Percentiles rank a stretch among this genome's conserved stretches.
phyloP scores from a whole-genome alignment of 2,797 vertebrate species.

The Pipistrellus kuhlii region DNA sequence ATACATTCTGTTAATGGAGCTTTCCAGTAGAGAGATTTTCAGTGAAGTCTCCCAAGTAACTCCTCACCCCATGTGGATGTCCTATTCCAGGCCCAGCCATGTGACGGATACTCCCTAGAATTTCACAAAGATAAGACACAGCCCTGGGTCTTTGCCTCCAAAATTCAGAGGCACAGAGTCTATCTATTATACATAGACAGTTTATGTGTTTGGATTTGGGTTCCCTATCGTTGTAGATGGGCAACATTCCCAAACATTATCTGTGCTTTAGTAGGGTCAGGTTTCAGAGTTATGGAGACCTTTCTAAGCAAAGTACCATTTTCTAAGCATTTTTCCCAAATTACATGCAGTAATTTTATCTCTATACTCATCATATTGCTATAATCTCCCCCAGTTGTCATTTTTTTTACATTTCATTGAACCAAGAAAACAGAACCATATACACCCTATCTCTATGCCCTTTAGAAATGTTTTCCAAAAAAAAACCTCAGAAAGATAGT shows the following conservation, averaged over 20 bases:
- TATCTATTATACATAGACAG: neutral
- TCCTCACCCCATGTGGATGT: neutral
- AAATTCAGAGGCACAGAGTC: neutral
- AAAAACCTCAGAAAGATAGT: neutral
- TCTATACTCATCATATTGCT: neutral
- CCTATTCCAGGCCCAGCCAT: neutral
- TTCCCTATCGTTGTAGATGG: neutral
- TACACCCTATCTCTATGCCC: neutral
- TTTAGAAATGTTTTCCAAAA: neutral
- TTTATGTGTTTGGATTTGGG: neutral
- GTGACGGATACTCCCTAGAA: neutral
- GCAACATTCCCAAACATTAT: neutral
- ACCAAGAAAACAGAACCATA: neutral
- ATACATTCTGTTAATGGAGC: neutral
- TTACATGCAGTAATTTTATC: neutral
- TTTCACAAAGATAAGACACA: neutral
- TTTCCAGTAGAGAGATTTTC: neutral
- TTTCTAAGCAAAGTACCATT: neutral
- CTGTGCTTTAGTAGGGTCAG: neutral
- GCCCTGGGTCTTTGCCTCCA: neutral
- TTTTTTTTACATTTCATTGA: slow-evolving; percentile 18
- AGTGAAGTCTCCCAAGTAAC: neutral
- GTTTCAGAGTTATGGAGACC: neutral
- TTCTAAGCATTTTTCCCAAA: neutral
- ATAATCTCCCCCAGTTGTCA: neutral